These are phyloP conservation scores for Quadroppia sp. DNA, from an alignment of 2,888 invertebrate genomes.

Conservation along the genomic window DNA sequence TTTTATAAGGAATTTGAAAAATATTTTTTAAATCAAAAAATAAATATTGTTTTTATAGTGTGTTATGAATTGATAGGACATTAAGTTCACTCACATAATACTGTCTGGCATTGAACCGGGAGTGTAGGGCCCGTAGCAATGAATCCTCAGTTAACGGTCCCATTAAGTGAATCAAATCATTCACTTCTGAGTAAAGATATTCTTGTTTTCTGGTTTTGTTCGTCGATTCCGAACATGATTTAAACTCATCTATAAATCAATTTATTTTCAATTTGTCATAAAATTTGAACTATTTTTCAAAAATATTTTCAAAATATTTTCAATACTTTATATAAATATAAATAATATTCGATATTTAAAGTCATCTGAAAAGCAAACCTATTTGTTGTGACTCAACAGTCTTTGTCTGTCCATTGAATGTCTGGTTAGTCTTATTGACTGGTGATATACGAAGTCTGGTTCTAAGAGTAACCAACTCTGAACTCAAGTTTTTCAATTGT, in stretches of 20 bases:
- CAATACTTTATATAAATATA: too few species aligned
- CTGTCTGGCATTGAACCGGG: constrained; percentile 77
- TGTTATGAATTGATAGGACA: too few species aligned
- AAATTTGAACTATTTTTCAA: too few species aligned
- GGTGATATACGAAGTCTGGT: constrained; percentile 77
- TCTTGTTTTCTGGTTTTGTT: constrained; percentile 42
- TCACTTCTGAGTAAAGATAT: constrained; percentile 59
- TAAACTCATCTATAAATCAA: neutral
- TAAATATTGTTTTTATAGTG: neutral
- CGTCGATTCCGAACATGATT: neutral
- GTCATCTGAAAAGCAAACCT: neutral
- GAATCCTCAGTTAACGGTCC: constrained; percentile 92
- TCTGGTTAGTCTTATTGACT: constrained; percentile 50
- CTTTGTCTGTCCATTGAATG: constrained; percentile 49
- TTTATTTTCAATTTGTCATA: neutral
- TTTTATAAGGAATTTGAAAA: too few species aligned
- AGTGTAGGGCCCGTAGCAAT: constrained; percentile 82
- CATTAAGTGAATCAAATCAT: constrained; percentile 85
- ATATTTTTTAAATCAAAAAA: too few species aligned
- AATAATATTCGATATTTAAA: too few species aligned
- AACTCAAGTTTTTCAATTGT: constrained; percentile 79
- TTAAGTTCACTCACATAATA: constrained; percentile 68
- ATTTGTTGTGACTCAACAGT: constrained; percentile 48
- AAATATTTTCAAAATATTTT: too few species aligned
- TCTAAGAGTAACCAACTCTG: constrained; percentile 83